Conservation (phyloP, 2,888 invertebrate genomes). For the Drosophila mimica region DNA sequence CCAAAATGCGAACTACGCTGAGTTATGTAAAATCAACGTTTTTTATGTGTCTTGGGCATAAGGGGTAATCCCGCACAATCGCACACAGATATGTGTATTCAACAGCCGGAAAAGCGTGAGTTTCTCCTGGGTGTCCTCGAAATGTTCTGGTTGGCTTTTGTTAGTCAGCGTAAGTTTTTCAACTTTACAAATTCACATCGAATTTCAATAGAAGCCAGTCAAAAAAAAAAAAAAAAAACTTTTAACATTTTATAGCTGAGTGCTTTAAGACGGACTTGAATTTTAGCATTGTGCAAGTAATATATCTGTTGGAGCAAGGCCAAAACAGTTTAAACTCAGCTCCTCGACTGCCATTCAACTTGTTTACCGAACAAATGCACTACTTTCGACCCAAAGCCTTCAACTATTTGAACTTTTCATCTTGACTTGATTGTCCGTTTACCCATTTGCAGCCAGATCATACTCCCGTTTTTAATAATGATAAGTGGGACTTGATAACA, state of each 20-base stretch:
- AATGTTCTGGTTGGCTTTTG: constrained; percentile 20
- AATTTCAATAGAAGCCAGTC: not conserved
- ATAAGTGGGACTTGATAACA: constrained; percentile 54
- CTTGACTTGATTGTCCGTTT: not conserved
- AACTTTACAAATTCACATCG: constrained; percentile 12
- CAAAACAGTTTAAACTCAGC: not conserved
- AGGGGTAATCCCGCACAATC: constrained; percentile 13
- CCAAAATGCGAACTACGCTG: constrained; percentile 33
- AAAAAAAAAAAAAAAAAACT: not conserved
- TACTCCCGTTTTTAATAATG: constrained; percentile 33
- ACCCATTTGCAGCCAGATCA: constrained; percentile 5
- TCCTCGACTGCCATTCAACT: not conserved
- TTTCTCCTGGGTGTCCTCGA: constrained; percentile 20
- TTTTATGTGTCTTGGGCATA: constrained; percentile 9
- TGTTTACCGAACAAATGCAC: not conserved
- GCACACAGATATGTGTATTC: not conserved
- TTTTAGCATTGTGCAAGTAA: not conserved
- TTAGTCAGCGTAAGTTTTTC: constrained; percentile 2
- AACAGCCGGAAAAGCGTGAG: constrained; percentile 14
- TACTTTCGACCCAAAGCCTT: not conserved
- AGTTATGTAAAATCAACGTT: constrained; percentile 57
- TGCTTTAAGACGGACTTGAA: not conserved
- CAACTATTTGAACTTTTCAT: not conserved
- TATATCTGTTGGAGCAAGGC: not conserved
- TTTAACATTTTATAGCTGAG: not conserved